Percentiles rank a stretch among this genome's conserved stretches.
phyloP scores from a whole-genome alignment of 1,140 invertebrate species.

The Drosophila funebris region DNA sequence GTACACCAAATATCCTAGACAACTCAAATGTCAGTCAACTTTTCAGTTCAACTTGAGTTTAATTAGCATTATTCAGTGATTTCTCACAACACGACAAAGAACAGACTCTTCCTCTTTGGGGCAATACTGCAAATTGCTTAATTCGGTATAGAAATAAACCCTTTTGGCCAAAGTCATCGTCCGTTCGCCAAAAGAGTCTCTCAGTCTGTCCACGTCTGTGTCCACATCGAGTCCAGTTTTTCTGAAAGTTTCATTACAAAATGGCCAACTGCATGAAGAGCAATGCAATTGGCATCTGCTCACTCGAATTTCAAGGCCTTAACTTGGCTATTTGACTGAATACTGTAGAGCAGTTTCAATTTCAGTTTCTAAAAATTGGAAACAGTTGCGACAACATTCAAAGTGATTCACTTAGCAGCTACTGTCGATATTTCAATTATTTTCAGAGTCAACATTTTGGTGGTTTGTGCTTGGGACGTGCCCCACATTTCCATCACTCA shows the following conservation, averaged over 20 bases:
- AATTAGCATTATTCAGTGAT: background rate
- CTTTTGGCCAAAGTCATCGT: constrained; percentile 1
- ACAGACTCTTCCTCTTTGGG: background rate
- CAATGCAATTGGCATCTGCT: background rate
- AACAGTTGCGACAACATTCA: background rate
- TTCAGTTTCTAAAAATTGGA: background rate
- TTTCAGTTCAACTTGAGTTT: background rate
- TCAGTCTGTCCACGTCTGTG: background rate
- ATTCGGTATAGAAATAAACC: constrained; percentile 18
- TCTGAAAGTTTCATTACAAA: constrained; percentile 56
- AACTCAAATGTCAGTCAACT: background rate
- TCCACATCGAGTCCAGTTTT: constrained; percentile 36
- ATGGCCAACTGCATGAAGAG: constrained; percentile 21
- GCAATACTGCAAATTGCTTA: constrained; percentile 14
- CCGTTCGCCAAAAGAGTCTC: background rate
- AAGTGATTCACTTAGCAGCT: background rate
- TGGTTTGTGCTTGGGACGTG: background rate
- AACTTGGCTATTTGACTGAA: background rate
- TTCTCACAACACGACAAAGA: background rate
- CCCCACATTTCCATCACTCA: background rate
- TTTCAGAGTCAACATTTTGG: background rate
- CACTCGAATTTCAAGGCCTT: background rate
- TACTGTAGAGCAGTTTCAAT: background rate
- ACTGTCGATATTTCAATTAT: constrained; percentile 18
- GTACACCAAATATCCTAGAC: constrained; percentile 10